These are phyloP conservation scores for Toxotes chatareus DNA, from an alignment of 2,113 vertebrate species.

Conservation along the genomic window DNA sequence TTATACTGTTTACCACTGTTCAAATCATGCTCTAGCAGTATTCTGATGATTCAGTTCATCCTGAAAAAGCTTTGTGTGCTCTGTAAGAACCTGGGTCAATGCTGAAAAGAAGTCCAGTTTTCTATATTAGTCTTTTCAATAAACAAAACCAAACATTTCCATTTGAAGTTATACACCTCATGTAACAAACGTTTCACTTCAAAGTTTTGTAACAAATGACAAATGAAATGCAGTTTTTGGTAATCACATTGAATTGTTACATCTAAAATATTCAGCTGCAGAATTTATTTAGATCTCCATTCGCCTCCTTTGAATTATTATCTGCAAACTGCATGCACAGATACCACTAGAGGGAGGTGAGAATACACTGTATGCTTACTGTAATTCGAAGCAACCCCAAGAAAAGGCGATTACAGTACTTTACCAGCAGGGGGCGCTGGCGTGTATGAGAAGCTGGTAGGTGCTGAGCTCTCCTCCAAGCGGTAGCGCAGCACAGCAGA, in stretches of 20 bases:
- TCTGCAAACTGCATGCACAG: no score
- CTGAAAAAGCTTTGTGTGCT: no score
- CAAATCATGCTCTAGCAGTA: no score
- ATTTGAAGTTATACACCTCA: no score
- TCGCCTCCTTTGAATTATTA: no score
- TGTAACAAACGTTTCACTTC: background rate
- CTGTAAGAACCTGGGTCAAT: no score
- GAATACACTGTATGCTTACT: background rate
- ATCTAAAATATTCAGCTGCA: no score
- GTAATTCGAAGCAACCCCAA: background rate
- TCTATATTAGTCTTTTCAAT: no score
- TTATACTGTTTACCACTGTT: background rate
- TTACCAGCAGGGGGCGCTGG: constrained; percentile 58
- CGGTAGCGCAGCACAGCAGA: constrained; percentile 47
- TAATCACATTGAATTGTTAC: background rate
- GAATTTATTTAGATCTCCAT: no score
- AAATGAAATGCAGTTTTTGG: background rate
- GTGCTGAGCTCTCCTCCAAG: constrained; percentile 42
- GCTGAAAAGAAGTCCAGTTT: no score
- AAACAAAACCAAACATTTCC: background rate
- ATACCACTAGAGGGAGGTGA: constrained; percentile 10
- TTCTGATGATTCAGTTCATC: no score
- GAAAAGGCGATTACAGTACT: background rate
- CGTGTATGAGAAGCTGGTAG: background rate
- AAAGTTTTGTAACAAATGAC: background rate